Base-by-base conservation (phyloP, 2,113 vertebrate genomes). In the Eptatretus burgeri region DNA sequence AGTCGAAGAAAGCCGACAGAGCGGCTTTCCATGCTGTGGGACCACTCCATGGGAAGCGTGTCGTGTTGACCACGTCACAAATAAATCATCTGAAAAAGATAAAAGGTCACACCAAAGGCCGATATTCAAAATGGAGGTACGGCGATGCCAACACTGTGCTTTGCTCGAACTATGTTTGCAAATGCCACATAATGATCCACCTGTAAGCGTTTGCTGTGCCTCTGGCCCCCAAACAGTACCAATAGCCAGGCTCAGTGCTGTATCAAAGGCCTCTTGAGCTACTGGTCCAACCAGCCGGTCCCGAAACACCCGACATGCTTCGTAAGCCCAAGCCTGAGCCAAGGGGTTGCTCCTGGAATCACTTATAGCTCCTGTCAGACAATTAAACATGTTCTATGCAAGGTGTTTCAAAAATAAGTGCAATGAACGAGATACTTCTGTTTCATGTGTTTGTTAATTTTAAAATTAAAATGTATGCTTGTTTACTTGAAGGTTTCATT, bases 171-270 rank as follows among this genome's bases (percentile, higher is more conserved):
- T 41, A 41, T 41, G 27, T 41, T 41, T 41, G 27, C 27, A 41
- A 41, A 41, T 41, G 27, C 27, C 27, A 5, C 14, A 65, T 60
- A 65, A 41, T 14, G 9, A 60, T 65, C 74, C 80, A 89, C 89
- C 89, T 74, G 79, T 70, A 78, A 88, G 78, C 70, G 79, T 82
- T 62, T 86, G 82, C 14, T 87, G 71, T 56, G 81, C 68, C 50
- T 88, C 84, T 51, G 82, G 84, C 66, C 79, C 75, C 89, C 85
- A 95, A 65, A 95, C 91, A 67, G 73, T 80, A 52, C 80, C 77
- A 71, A 93, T 74, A 52, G 93, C 80, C 12, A 85, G 81, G 5
- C 74, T 74, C 67, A 95, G 79, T 74, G 93, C 73, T 71, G 74
- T 84, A 67, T 98, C 87, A 72, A 98, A 98, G 18, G 75, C 51